Evolutionary conservation across 2,113 vertebrate species (phyloP), one percentile per base, ranked within the genome.

Genomic region (Tupaia chinensis): DNA sequence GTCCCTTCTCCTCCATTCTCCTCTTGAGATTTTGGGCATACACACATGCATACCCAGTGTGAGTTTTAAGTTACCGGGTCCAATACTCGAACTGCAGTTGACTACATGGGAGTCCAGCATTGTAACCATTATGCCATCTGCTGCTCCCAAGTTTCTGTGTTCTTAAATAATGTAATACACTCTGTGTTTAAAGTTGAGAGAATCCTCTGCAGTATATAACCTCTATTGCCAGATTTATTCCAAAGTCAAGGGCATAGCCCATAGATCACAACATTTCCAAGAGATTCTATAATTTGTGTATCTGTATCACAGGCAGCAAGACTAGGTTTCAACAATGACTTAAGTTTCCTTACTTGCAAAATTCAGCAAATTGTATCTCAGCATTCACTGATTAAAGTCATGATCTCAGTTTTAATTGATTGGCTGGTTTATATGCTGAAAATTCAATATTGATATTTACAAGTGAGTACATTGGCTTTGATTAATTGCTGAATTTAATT

Each of bases 401-500:
- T 87, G n/a, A 22, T 72, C 94, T 96, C 77, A 1, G 23, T 84
- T 97, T 95, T 98, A 93, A 96, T 81, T 96, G 97, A 66, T 61
- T 87, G 90, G 34, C 86, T 91, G 56, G 69, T 53, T 96, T 68
- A 74, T 66, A 20, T 93, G 76, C 89, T 98, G 94, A 95, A 84
- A 95, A 87, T 58, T 79, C 80, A 95, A 97, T 98, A 96, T 95
- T 94, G 92, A 97, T 98, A 95, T 91, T 94, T 92, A 90, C 54
- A 92, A 34, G 81, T 66, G 53, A 87, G 29, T 90, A 86, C 73
- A 87, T 89, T 96, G 95, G 84, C 91, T 94, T 94, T 97, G 96
- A 98, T 97, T 97, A 98, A 95, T 17, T 85, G 93, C 83, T 97
- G 95, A 94, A 96, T 97, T 97, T 97, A 97, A 97, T 97, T 95